Conservation (phyloP, 2,113 vertebrate genomes). For the Hystrix brachyura region DNA sequence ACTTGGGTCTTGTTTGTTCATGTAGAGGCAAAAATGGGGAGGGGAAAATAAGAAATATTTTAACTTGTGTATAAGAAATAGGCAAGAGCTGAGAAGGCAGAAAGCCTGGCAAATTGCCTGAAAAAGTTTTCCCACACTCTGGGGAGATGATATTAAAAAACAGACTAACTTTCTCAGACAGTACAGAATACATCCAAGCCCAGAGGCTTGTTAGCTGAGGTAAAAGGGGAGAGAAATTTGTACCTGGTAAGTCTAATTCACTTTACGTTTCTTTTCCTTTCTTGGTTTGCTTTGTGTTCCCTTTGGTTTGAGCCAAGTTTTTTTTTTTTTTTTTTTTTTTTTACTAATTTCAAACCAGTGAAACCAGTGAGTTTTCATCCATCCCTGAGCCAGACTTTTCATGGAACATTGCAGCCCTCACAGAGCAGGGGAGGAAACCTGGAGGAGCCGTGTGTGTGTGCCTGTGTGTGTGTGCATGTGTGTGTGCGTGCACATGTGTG, state of each 20-base stretch:
- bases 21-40: neutral
- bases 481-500: neutral
- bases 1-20: neutral
- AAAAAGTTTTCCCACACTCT: neutral
- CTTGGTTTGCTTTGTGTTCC: slow-evolving; percentile 4
- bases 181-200: neutral
- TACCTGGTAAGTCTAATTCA: neutral
- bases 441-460: neutral
- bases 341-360: neutral
- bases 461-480: no score
- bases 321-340: neutral
- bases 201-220: neutral
- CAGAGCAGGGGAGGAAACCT: neutral
- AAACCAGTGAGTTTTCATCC: neutral
- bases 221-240: neutral
- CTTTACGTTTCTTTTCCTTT: slow-evolving; percentile 3
- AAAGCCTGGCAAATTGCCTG: slow-evolving; percentile 15
- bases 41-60: neutral
- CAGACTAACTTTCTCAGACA: neutral
- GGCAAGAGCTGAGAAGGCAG: neutral
- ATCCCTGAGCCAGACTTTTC: neutral
- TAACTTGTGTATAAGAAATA: neutral
- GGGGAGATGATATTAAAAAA: neutral
- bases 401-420: neutral
- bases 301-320: slow-evolving; percentile 2